Conservation (phyloP, 2,888 invertebrate species). For the Calameuta filiformis region DNA sequence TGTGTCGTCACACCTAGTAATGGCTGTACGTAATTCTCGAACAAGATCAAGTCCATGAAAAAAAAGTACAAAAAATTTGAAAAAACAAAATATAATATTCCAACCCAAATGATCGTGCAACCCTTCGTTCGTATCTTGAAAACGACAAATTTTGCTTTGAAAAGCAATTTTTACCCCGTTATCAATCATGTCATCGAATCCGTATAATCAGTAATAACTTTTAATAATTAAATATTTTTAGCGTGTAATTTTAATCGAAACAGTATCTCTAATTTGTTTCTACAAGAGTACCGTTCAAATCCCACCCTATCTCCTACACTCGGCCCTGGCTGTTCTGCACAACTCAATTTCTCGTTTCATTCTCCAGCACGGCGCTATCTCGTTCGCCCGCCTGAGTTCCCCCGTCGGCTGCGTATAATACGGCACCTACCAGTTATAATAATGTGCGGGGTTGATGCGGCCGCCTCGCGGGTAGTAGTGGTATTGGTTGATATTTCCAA, state of each 20-base stretch:
- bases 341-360: constrained; percentile 66
- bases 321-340: constrained; percentile 52
- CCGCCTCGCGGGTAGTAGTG: constrained; percentile 48
- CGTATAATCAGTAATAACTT: not conserved
- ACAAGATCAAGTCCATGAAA: constrained; percentile 5
- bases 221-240: not conserved
- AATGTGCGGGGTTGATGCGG: constrained; percentile 53
- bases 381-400: constrained; percentile 64
- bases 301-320: constrained; percentile 19
- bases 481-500: constrained; percentile 66
- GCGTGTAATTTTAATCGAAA: not conserved
- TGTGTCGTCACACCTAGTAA: constrained; percentile 24
- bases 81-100: not conserved
- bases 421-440: constrained; percentile 64
- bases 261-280: not conserved
- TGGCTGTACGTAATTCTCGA: not conserved
- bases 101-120: too few relatives aligned
- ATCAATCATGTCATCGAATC: not conserved
- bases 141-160: not conserved
- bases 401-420: constrained; percentile 63
- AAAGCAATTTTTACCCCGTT: not conserved
- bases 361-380: constrained; percentile 62
- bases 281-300: not conserved
- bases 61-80: not conserved
- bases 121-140: not conserved